Base-by-base conservation (phyloP, 2,888 invertebrate species). In the Macrophya alboannulata region DNA sequence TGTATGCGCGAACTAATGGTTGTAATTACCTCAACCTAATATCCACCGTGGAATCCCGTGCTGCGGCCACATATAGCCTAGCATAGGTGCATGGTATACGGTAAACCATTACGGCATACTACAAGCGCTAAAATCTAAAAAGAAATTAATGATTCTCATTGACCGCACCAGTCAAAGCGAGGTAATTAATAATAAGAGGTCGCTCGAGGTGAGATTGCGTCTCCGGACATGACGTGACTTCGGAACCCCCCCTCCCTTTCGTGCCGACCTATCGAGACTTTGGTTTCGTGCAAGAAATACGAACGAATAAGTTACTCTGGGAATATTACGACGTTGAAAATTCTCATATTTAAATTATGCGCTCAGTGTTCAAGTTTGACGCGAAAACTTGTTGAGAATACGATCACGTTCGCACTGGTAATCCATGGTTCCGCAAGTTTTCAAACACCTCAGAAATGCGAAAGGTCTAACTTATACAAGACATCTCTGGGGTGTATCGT, bases 1-100 rank as follows among this genome's bases (percentile, higher is more conserved):
- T 92, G 92, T 92, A 92, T 92, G 91, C 89, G 90, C 90, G 89
- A 89, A 90, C 92, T 92, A 92, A 92, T 92, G 91, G 91, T 90
- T 90, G 90, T 92, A 90, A 92, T 92, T 92, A 92, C 90, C 92
- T 89, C 89, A 87, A 91, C 89, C 92, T 91, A 92, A 92, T 92
- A 91, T 90, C 90, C 89, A 89, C 87, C 89, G 88, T 90, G 90
- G 90, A 90, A 90, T 92, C 91, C 90, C 89, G 90, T 87, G 88
- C 86, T 87, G 86, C 85, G 85, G 84, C 87, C 87, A 84, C 86
- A 87, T 86, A 84, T 86, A 84, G 74, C 65, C 74, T 74, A 25
- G 59, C 37, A 5, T 43, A 55, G 65, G 68, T 10, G n/a, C n/a
- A n/a, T n/a, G 31, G 55, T 17, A 21, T 72, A 68, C 40, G 72